phyloP scores from a whole-genome alignment of 2,113 vertebrate species.

The Pimephales promelas region DNA sequence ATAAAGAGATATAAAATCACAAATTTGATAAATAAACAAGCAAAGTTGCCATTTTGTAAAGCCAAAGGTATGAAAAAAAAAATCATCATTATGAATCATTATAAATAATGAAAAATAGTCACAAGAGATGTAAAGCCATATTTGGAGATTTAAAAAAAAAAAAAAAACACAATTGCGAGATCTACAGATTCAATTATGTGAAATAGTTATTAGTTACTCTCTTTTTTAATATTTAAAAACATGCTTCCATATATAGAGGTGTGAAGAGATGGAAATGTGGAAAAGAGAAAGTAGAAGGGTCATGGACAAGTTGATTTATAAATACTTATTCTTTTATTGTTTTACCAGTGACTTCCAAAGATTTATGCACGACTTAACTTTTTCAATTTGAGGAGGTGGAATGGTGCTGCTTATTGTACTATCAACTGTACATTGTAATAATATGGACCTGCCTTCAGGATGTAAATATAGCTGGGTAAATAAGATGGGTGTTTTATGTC shows the following conservation, averaged over 20 bases:
- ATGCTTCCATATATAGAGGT: background rate
- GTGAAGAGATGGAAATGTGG: background rate
- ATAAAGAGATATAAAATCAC: background rate
- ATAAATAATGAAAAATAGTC: background rate
- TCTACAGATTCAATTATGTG: background rate
- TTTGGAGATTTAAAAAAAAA: background rate
- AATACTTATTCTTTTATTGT: slow-evolving; percentile 30
- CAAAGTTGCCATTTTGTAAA: too few species aligned
- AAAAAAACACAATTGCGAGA: background rate
- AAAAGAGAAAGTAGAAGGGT: background rate
- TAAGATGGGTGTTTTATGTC: slow-evolving; percentile 49
- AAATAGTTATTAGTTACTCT: background rate
- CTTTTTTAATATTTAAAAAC: background rate
- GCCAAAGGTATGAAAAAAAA: background rate
- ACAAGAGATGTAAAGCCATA: background rate
- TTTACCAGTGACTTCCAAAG: slow-evolving; percentile 37
- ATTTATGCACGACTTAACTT: slow-evolving; percentile 33
- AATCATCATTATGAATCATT: too few species aligned
- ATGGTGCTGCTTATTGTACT: slow-evolving; percentile 38
- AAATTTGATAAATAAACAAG: background rate
- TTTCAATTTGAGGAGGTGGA: slow-evolving; percentile 29
- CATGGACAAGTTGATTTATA: slow-evolving; percentile 34
- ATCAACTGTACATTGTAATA: slow-evolving; percentile 42
- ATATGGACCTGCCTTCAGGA: slow-evolving; percentile 45
- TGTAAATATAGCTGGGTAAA: slow-evolving; percentile 48